Evolutionary conservation across 2,113 vertebrate genomes (phyloP), one percentile per base, ranked within the genome.

Genomic region (Neolamprologus sp.): DNA sequence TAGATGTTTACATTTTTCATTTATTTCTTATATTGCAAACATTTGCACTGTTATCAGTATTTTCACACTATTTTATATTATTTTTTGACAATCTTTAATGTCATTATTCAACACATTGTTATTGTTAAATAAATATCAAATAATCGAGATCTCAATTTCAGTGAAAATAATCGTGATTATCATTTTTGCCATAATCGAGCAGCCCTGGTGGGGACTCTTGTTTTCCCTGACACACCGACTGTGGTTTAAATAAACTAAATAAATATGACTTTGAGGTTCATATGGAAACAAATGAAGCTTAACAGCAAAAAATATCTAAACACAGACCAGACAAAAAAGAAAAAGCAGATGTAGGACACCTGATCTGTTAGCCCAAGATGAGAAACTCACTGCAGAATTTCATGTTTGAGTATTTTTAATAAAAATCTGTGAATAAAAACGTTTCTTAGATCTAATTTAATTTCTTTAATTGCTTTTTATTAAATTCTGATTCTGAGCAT

Each of bases 11-110:
- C 42, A 45, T 45, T 4, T 45, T 14, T 45, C 42, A 45, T 45
- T 45, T 1, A 7, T 45, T 45, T 45, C 0, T 45, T 45, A 45
- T 14, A 45, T 2, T 14, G 3, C 42, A 45, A 45, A 45, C 42
- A 45, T 45, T 14, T 45, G 42, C 42, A 45, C 13, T 45, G 13
- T 45, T 45, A 45, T 45, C 42, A 45, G 13, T 45, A 45, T 45
- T 45, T 45, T 1, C 42, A 40, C 35, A 12, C 42, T 45, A 45
- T 1, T 45, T 45, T 45, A 45, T 16, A 14, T 45, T 45, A 45
- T 42, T 45, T 45, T 42, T 16, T 14, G 42, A 45, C 42, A 45
- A 4, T 45, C 3, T 0, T 45, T 45, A 45, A 45, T 4, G 37
- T 16, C 13, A 45, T 16, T 45, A 45, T 45, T 45, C 42, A 45